Evolutionary conservation across 2,113 vertebrate genomes (phyloP).

Genomic region (Hypocryptadius cinnamomeus): DNA sequence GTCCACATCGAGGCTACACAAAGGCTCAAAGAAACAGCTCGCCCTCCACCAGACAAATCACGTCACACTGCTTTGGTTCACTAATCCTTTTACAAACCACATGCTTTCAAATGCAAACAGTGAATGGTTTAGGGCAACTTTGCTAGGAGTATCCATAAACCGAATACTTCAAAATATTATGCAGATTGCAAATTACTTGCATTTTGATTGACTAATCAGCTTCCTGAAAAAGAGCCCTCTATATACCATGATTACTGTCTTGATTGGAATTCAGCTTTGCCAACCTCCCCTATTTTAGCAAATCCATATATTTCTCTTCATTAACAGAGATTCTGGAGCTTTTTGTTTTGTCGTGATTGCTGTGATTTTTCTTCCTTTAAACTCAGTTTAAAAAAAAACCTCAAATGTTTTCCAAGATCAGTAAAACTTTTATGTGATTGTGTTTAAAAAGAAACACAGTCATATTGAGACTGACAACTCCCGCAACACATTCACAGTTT

Average conservation of each 20-base stretch:
- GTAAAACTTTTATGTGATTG: background rate
- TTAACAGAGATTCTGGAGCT: background rate
- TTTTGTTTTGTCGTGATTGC: background rate
- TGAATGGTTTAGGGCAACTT: background rate
- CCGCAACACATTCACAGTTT: background rate
- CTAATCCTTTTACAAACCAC: background rate
- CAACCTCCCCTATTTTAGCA: background rate
- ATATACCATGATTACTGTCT: background rate
- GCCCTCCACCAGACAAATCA: background rate
- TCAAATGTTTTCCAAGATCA: background rate
- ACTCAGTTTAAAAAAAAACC: background rate
- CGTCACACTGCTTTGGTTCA: background rate
- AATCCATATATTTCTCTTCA: background rate
- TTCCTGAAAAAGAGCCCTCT: background rate
- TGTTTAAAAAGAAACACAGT: background rate
- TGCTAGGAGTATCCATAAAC: background rate
- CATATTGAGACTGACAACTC: background rate
- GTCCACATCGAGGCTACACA: background rate
- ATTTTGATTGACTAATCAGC: slow-evolving; percentile 22
- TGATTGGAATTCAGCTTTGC: background rate
- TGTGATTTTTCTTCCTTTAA: background rate
- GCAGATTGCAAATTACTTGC: background rate
- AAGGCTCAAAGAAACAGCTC: background rate
- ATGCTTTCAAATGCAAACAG: background rate
- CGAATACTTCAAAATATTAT: background rate